Evolutionary conservation across 1,140 invertebrate species (phyloP).

Genomic region (Phymorhynchus buccinoides): DNA sequence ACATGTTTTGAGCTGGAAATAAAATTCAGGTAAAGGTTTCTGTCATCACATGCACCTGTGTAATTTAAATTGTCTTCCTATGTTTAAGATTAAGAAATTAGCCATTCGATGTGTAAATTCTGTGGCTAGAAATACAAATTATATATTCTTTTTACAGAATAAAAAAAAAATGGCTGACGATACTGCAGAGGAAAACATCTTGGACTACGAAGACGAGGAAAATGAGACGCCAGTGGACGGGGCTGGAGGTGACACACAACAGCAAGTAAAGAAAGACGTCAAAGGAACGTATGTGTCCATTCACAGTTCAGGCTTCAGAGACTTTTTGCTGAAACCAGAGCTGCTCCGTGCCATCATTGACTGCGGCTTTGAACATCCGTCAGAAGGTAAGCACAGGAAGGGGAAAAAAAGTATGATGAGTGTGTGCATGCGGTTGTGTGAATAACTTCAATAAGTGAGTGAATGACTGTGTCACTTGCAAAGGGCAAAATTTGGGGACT

Average conservation of each 20-base stretch:
- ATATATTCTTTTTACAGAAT: constrained; percentile 3
- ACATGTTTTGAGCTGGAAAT: too few species aligned
- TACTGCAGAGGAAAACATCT: constrained; percentile 71
- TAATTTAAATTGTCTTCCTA: too few species aligned
- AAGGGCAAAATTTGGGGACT: too few species aligned
- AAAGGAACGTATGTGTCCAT: constrained; percentile 94
- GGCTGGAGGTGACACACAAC: constrained; percentile 65
- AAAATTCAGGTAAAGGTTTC: too few species aligned
- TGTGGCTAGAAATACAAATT: too few species aligned
- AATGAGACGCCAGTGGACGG: constrained; percentile 68
- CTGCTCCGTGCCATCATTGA: constrained; percentile 97
- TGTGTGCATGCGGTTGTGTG: too few species aligned
- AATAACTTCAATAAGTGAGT: too few species aligned
- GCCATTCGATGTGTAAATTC: too few species aligned
- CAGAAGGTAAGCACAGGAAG: constrained; percentile 84
- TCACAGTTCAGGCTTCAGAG: constrained; percentile 88
- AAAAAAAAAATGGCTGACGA: constrained; percentile 65
- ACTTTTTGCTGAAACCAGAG: constrained; percentile 96
- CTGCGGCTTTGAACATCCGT: constrained; percentile 99
- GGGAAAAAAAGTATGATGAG: constrained; percentile 10
- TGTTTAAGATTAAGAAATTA: too few species aligned
- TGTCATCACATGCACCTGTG: too few species aligned
- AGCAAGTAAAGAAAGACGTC: constrained; percentile 70
- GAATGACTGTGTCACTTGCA: too few species aligned
- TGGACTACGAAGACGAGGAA: constrained; percentile 75